Base-by-base conservation (phyloP, 30 jellyfish, hydroid and myxozoan genomes). In the Aurelia coerulea region DNA sequence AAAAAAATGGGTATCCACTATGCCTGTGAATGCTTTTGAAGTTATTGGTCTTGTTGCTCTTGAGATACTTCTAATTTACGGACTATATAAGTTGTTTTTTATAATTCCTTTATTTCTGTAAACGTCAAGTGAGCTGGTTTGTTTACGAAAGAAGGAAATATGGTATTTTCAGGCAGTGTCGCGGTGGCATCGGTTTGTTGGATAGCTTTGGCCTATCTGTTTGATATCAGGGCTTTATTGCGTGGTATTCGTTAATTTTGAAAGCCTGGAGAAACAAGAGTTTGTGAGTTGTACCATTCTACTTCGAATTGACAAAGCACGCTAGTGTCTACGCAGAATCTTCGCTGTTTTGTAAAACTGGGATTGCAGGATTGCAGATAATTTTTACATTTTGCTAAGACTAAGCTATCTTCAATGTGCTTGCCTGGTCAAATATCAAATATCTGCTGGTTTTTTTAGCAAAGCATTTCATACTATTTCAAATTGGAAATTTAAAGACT, bases 11-110 rank as follows among this genome's bases (percentile, higher is more conserved):
- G 10, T 39, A 16, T 35, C 49, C 52, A 63, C 31, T 2, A 88
- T 77, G 83, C 79, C 80, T 10, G 51, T 86, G 31, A 80, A 80
- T 73, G 65, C 85, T 0, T 89, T 81, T 73, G 96, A 88, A 72
- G 65, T 88, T 31, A 29, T 76, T 10, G 96, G 96, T 23, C 65
- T 88, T 71, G 96, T 79, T 17, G 87, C 66, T 18, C 67, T 88
- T 65, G 96, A 88, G 59, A 62, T 89, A 11, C 19, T 89, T 32
- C 46, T 89, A 13, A 81, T 89, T 62, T 89, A 80, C 77, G 97
- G 97, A 23, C 74, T 89, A 15, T 89, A 89, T 42, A 79, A 89
- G 68, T 60, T 89, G 65, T 50, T 89, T 74, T 58, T 74, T n/a
- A 17, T 74, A 6, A 34, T 74, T n/a, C 89, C 85, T 11, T 65